Evolutionary conservation across 2,797 vertebrate species (phyloP).

Genomic region (Staurois parvus): DNA sequence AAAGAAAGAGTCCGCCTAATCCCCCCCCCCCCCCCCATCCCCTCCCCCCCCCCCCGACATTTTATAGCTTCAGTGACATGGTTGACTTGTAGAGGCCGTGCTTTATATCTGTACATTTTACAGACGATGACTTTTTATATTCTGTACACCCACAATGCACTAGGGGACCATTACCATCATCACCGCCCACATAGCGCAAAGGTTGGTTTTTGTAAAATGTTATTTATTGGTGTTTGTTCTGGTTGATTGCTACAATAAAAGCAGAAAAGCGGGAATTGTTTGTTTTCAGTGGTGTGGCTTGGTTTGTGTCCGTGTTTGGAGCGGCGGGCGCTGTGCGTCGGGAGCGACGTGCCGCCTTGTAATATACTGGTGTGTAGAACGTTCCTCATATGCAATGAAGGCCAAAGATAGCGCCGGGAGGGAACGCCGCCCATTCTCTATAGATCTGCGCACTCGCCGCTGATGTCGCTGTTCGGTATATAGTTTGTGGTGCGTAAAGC

Average conservation of each 20-base stretch:
- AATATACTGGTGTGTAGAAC: constrained; percentile 72
- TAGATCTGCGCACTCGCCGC: constrained; percentile 64
- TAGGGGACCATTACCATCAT: constrained; percentile 82
- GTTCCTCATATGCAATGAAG: constrained; percentile 81
- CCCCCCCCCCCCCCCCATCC: constrained; percentile 36
- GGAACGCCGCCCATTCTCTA: constrained; percentile 73
- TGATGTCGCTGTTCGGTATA: constrained; percentile 61
- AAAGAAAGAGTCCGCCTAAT: constrained; percentile 81
- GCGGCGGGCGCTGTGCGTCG: constrained; percentile 71
- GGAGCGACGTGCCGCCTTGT: constrained; percentile 54
- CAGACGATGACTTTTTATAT: constrained; percentile 74
- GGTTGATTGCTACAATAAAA: constrained; percentile 63
- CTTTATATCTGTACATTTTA: constrained; percentile 79
- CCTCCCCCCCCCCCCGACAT: constrained; percentile 65
- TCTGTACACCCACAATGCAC: constrained; percentile 78
- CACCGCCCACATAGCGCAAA: constrained; percentile 71
- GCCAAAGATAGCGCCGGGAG: constrained; percentile 85
- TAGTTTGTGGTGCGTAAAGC: constrained; percentile 71
- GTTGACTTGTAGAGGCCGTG: constrained; percentile 86
- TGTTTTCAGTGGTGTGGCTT: constrained; percentile 57
- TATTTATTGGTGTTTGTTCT: constrained; percentile 86
- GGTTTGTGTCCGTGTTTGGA: constrained; percentile 66
- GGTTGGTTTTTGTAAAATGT: constrained; percentile 79
- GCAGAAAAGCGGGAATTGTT: constrained; percentile 47
- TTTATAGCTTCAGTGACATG: constrained; percentile 78